phyloP scores from a whole-genome alignment of 2,888 invertebrate species.

The Galeruca laticollis region DNA sequence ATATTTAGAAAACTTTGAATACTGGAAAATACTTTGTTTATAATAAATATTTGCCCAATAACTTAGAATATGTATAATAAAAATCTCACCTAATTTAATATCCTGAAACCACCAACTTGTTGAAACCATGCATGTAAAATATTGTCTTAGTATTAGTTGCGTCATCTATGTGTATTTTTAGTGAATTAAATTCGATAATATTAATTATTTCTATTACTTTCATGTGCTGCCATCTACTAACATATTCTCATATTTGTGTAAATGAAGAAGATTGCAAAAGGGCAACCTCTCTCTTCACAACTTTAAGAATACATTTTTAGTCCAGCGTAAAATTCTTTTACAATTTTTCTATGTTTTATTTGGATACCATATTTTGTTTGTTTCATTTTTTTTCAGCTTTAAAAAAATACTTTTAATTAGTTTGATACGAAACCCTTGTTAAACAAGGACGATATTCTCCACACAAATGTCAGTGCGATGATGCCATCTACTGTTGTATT shows the following conservation, averaged over 20 bases:
- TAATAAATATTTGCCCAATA: too few relatives aligned
- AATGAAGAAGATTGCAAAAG: too few relatives aligned
- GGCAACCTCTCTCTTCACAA: neutral
- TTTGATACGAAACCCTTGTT: too few relatives aligned
- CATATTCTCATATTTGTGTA: neutral
- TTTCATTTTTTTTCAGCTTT: too few relatives aligned
- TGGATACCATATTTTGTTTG: too few relatives aligned
- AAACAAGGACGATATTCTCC: too few relatives aligned
- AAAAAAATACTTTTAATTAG: too few relatives aligned
- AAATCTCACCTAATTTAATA: neutral
- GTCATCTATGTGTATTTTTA: neutral
- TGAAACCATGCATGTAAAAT: slow-evolving; percentile 14
- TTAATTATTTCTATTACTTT: neutral
- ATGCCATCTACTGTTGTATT: too few relatives aligned
- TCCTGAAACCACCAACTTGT: slow-evolving; percentile 11
- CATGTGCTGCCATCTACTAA: neutral
- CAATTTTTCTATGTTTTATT: too few relatives aligned
- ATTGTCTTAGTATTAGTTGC: slow-evolving; percentile 10
- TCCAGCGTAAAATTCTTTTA: neutral
- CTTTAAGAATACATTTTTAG: neutral
- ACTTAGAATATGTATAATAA: neutral
- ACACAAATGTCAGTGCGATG: too few relatives aligned
- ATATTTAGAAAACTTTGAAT: too few relatives aligned
- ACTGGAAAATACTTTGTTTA: too few relatives aligned
- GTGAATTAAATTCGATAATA: neutral